Percentiles rank a stretch among this genome's conserved stretches.
These are phyloP conservation scores for Enteromius fasciolatus DNA, from an alignment of 2,797 vertebrate genomes.

Conservation along the genomic window DNA sequence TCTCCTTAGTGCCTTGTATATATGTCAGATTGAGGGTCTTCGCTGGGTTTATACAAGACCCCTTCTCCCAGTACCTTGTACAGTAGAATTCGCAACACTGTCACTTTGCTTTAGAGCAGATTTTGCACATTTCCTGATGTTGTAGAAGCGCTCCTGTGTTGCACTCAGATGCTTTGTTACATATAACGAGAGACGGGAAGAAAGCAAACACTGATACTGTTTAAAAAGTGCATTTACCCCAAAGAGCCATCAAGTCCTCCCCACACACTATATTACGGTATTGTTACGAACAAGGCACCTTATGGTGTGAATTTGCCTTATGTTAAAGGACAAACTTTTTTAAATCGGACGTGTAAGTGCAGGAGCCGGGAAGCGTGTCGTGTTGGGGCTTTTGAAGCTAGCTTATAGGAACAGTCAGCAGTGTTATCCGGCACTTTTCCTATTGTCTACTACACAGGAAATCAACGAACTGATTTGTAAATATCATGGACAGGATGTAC, in stretches of 20 bases:
- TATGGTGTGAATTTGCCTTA: conserved; percentile 76
- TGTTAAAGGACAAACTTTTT: conserved; percentile 58
- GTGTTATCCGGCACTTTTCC: conserved; percentile 79
- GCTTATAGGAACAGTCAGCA: conserved; percentile 67
- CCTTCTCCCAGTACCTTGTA: conserved; percentile 79
- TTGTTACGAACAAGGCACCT: conserved; percentile 82
- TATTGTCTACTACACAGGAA: conserved; percentile 69
- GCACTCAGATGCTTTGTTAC: conserved; percentile 77
- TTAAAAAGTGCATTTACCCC: conserved; percentile 82
- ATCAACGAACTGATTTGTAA: conserved; percentile 81
- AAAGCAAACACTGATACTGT: conserved; percentile 73
- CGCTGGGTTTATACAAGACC: conserved; percentile 77
- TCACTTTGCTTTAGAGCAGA: conserved; percentile 95
- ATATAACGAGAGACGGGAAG: conserved; percentile 42
- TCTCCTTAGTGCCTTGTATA: conserved; percentile 99
- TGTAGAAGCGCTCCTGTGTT: conserved; percentile 82
- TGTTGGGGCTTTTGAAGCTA: conserved; percentile 61
- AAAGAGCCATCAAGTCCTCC: conserved; percentile 70
- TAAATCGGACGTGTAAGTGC: conserved; percentile 44
- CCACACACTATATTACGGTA: conserved; percentile 63
- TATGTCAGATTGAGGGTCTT: conserved; percentile 91
- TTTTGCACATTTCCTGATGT: conserved; percentile 93
- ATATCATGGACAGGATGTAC: conserved; percentile 88
- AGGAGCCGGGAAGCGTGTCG: conserved; percentile 43
- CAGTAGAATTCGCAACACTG: conserved; percentile 85